Percentiles rank a stretch among this genome's conserved stretches.
Evolutionary conservation across 2,113 vertebrate species (phyloP).

Genomic region (Ptilonorhynchus violaceus): DNA sequence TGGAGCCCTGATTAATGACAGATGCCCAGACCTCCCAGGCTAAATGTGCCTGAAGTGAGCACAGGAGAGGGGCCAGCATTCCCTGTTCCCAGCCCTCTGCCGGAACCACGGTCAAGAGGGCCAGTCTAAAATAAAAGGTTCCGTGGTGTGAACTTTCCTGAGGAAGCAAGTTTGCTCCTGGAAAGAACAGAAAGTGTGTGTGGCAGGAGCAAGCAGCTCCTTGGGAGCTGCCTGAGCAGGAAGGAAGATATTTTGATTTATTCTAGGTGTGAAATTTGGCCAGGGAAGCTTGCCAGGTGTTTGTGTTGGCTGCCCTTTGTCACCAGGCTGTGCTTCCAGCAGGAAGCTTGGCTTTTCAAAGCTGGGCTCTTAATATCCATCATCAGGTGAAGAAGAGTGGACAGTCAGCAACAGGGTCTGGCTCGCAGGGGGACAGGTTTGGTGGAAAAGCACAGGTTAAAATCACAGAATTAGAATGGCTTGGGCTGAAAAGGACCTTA

Average conservation of each 20-base stretch:
- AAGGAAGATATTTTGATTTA: conserved; percentile 49
- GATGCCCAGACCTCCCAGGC: neutral
- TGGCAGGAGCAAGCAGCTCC: neutral
- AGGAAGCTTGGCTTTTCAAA: neutral
- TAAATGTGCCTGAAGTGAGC: neutral
- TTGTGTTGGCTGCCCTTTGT: neutral
- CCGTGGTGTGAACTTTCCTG: neutral
- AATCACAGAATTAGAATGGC: neutral
- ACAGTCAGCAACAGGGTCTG: neutral
- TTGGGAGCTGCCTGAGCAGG: conserved; percentile 16
- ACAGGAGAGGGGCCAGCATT: neutral
- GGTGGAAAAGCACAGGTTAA: neutral
- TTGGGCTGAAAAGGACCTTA: neutral
- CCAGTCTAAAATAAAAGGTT: neutral
- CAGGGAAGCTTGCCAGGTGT: conserved; percentile 26
- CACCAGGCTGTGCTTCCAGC: neutral
- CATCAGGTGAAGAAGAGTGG: neutral
- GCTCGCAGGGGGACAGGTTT: neutral
- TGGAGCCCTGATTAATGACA: neutral
- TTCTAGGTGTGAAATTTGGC: conserved; percentile 52
- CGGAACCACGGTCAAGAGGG: rapidly evolving
- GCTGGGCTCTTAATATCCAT: neutral
- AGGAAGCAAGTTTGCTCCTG: conserved; percentile 19
- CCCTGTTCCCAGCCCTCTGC: neutral
- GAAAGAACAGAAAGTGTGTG: neutral